These are phyloP conservation scores for Caenorhabditis angaria DNA, from an alignment of 2,888 invertebrate genomes.

Conservation along the genomic window DNA sequence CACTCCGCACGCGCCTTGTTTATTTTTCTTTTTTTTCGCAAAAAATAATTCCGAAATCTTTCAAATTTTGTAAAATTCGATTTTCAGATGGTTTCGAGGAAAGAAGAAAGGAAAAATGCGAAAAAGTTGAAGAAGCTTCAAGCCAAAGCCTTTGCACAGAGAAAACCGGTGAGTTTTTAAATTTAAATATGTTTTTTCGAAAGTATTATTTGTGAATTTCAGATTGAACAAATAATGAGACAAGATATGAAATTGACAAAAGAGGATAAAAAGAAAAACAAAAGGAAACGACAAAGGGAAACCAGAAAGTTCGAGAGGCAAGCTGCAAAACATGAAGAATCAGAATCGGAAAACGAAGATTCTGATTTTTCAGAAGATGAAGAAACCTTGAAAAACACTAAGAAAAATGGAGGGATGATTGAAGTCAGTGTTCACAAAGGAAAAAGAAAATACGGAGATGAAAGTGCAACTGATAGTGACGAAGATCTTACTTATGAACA, in stretches of 20 bases:
- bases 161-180: constrained; percentile 20
- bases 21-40: constrained; percentile 1
- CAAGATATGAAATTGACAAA: constrained; percentile 39
- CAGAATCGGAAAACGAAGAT: constrained; percentile 13
- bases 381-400: constrained; percentile 11
- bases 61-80: too few species aligned
- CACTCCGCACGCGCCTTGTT: neutral
- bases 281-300: constrained; percentile 34
- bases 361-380: constrained; percentile 19
- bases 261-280: constrained; percentile 41
- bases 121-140: constrained; percentile 57
- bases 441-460: constrained; percentile 41
- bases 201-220: constrained; percentile 11
- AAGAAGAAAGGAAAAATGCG: constrained; percentile 47
- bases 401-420: constrained; percentile 12
- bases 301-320: constrained; percentile 22
- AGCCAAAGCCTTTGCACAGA: constrained; percentile 43
- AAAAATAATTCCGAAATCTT: too few species aligned
- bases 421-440: constrained; percentile 36
- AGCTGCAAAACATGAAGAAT: neutral
- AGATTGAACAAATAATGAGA: constrained; percentile 52
- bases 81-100: constrained; percentile 30
- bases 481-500: constrained; percentile 51
- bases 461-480: constrained; percentile 31
- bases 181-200: neutral